Evolutionary conservation across 2,797 vertebrate species (phyloP), one percentile per base, ranked within the genome.

Genomic region (Rhinoraja longicauda): DNA sequence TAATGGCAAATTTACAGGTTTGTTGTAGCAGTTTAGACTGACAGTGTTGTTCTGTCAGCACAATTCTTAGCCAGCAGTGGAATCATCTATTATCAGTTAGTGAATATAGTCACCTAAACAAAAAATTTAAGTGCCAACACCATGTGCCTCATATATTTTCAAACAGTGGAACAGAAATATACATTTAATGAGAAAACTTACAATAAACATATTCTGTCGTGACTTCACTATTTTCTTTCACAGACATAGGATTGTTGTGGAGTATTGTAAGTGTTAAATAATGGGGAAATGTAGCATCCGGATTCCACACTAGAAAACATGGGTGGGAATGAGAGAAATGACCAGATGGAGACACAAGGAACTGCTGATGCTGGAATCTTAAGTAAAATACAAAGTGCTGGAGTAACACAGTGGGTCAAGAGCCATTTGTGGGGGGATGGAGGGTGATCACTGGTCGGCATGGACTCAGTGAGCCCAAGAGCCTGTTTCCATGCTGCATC

Each of bases 31-130:
- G n/a, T 88, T 88, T 67, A 64, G 57, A 88, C 84, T 67, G 84
- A 88, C n/a, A 32, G 84, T 88, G n/a, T 88, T 88, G n/a, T 88
- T 88, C 84, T 88, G n/a, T 88, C 62, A 88, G 59, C 84, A 88
- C 17, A 88, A 67, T 88, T 88, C 59, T 15, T 88, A 88, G 59
- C n/a, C 59, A 32, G 84, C 32, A 17, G 59, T 88, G n/a, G n/a
- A 88, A 67, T 88, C 32, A 88, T 3, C 84, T 67, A 36, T 67
- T 88, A 88, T 67, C n/a, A 17, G n/a, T 36, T n/a, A 21, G n/a
- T 15, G 67, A 62, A 36, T 82, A 57, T 57, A 57, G 26, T 82
- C 9, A 57, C 79, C 79, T 82, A 57, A 57, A 57, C 45, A 57
- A 82, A 57, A 36, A 29, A 9, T 88, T 67, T 88, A 88, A 88